Percentiles rank a stretch among this genome's conserved stretches.
Conservation (phyloP, 2,888 invertebrate genomes). For the Mimas tiliae region DNA sequence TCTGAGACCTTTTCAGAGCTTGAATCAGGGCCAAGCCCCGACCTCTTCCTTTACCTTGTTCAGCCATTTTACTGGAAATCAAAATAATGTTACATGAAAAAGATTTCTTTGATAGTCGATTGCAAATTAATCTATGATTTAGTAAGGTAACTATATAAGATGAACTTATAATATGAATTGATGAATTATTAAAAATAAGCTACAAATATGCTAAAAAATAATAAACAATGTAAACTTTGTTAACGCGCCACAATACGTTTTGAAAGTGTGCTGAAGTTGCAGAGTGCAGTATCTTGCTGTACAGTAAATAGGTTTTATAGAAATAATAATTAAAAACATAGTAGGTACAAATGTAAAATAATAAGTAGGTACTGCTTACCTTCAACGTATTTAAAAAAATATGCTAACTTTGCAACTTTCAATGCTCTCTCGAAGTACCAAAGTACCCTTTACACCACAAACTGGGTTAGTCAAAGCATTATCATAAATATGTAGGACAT, state of each 20-base stretch:
- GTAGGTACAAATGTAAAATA: not conserved
- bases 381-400: not conserved
- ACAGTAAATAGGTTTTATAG: not conserved
- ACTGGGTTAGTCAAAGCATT: not conserved
- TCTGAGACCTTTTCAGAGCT: slow-evolving; percentile 63
- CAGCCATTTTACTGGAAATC: slow-evolving; percentile 54
- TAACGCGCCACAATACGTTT: not conserved
- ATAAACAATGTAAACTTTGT: not conserved
- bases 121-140: not conserved
- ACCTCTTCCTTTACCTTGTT: slow-evolving; percentile 66
- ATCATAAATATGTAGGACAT: not conserved
- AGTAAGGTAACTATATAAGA: too few species aligned
- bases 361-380: not conserved
- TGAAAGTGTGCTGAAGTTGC: not conserved
- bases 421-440: not conserved
- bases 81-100: not conserved
- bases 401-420: not conserved
- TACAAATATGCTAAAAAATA: not conserved
- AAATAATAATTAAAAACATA: not conserved
- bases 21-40: slow-evolving; percentile 69
- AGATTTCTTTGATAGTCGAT: not conserved
- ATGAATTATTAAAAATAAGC: not conserved
- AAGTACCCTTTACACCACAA: not conserved
- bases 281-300: not conserved
- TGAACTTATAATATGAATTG: too few species aligned